phyloP scores from a whole-genome alignment of 2,888 invertebrate species.

The Sphinx pinastri region DNA sequence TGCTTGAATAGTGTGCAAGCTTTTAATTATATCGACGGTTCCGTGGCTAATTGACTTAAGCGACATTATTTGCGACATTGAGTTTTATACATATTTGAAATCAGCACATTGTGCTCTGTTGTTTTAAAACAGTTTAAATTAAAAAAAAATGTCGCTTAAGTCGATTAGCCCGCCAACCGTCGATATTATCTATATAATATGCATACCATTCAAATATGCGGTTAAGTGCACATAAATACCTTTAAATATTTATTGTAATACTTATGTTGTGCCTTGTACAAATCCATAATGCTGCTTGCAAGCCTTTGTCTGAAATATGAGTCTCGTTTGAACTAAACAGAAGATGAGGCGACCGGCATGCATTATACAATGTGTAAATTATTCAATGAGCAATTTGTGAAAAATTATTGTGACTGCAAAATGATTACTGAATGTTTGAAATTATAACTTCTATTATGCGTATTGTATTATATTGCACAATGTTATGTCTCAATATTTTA shows the following conservation, averaged over 20 bases:
- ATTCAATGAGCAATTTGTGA: constrained; percentile 71
- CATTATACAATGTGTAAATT: constrained; percentile 48
- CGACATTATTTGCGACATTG: too few relatives aligned
- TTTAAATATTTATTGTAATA: constrained; percentile 5
- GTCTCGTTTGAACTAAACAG: constrained; percentile 43
- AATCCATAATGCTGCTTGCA: constrained; percentile 51
- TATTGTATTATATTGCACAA: constrained; percentile 77
- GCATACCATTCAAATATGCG: background rate
- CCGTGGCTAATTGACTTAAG: too few relatives aligned
- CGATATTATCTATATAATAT: background rate
- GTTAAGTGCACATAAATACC: background rate
- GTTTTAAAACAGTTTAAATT: too few relatives aligned
- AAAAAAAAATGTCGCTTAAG: too few relatives aligned
- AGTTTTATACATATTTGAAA: too few relatives aligned
- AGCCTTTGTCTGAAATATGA: constrained; percentile 36
- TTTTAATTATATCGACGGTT: background rate
- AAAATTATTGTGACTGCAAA: constrained; percentile 73
- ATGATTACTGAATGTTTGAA: constrained; percentile 75
- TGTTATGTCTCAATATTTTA: constrained; percentile 83
- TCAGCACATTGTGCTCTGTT: too few relatives aligned
- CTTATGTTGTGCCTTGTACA: constrained; percentile 78
- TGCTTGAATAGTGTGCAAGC: background rate
- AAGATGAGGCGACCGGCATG: constrained; percentile 45
- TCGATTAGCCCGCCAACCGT: too few relatives aligned
- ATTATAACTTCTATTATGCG: constrained; percentile 70